A percentile compares a stretch with the other conserved stretches of the same genome.
These are phyloP conservation scores for Stomorhina lunata DNA, from an alignment of 2,888 invertebrate species.

Conservation along the genomic window DNA sequence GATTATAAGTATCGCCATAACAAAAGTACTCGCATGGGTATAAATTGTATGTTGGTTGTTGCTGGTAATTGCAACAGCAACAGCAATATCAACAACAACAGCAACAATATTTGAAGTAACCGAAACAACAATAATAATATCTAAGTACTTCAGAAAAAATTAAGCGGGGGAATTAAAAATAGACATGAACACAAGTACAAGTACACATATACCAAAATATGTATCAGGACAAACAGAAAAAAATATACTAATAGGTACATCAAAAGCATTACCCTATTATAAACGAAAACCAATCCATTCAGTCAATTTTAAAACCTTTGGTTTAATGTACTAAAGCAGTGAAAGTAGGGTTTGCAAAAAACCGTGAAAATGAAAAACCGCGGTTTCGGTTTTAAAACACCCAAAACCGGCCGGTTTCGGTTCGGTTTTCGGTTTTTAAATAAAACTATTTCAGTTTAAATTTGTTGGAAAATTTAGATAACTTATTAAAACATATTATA, in stretches of 20 bases:
- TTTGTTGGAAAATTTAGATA: no score
- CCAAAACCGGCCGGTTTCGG: no score
- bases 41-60: conserved; percentile 32
- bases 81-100: not conserved
- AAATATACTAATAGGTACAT: not conserved
- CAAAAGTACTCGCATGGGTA: not conserved
- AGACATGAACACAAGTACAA: conserved; percentile 2
- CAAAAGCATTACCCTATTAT: not conserved
- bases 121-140: conserved; percentile 36
- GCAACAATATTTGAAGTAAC: conserved; percentile 28
- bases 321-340: no score
- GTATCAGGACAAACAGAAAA: conserved; percentile 8
- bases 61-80: not conserved
- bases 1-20: conserved; percentile 29
- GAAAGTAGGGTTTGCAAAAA: no score
- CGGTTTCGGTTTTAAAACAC: no score
- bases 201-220: no score
- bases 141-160: conserved; percentile 33
- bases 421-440: no score
- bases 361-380: no score
- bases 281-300: no score
- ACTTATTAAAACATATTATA: no score
- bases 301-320: no score
- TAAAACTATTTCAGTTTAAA: no score
- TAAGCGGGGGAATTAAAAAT: conserved; percentile 14